Conservation (phyloP, 2,113 vertebrate species). For the Caloenas nicobarica region DNA sequence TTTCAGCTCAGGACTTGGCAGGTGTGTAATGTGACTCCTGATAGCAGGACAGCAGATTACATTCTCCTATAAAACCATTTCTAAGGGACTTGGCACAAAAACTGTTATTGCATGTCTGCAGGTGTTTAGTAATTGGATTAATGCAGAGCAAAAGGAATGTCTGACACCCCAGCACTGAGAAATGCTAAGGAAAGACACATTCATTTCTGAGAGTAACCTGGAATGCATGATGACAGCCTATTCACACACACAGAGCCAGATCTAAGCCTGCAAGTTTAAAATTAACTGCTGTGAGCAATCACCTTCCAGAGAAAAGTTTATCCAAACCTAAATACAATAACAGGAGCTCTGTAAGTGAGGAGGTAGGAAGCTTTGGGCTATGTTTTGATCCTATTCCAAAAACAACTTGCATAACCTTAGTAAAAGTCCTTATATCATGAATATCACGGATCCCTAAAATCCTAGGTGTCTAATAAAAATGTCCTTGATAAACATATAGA, state of each 20-base stretch:
- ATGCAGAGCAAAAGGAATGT: slow-evolving; percentile 86
- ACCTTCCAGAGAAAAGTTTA: slow-evolving; percentile 85
- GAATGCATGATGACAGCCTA: slow-evolving; percentile 84
- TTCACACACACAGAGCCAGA: slow-evolving; percentile 77
- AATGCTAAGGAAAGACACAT: slow-evolving; percentile 78
- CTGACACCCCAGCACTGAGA: slow-evolving; percentile 72
- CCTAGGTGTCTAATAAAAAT: slow-evolving; percentile 77
- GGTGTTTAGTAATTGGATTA: slow-evolving; percentile 96
- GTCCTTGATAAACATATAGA: slow-evolving; percentile 70
- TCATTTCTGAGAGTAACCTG: slow-evolving; percentile 78
- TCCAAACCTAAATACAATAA: slow-evolving; percentile 88
- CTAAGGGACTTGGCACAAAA: slow-evolving; percentile 82
- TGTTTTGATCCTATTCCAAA: slow-evolving; percentile 87
- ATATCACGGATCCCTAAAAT: slow-evolving; percentile 71
- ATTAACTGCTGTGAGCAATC: slow-evolving; percentile 80
- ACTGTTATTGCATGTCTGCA: slow-evolving; percentile 91
- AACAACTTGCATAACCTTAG: slow-evolving; percentile 81
- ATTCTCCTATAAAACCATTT: slow-evolving; percentile 80
- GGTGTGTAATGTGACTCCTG: slow-evolving; percentile 85
- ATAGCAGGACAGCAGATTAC: slow-evolving; percentile 83
- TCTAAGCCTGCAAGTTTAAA: slow-evolving; percentile 77
- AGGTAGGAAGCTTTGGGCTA: slow-evolving; percentile 71
- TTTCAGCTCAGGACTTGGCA: slow-evolving; percentile 81
- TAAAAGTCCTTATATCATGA: slow-evolving; percentile 73
- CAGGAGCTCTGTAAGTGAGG: slow-evolving; percentile 77